Evolutionary conservation across 2,113 vertebrate species (phyloP).

Genomic region (Chaetodon trifascialis): DNA sequence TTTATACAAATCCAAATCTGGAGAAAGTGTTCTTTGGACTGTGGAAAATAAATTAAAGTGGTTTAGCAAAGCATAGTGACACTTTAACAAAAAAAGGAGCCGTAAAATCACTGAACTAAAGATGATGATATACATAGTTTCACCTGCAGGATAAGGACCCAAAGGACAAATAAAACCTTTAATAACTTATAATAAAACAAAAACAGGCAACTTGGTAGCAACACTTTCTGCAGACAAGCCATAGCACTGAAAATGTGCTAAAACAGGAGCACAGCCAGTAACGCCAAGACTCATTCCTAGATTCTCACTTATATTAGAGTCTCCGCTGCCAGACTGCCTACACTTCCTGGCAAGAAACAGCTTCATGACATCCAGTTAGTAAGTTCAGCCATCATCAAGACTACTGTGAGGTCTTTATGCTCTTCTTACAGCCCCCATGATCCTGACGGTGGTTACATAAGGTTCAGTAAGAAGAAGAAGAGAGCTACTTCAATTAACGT

Average conservation of each 20-base stretch:
- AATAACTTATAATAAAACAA: background rate
- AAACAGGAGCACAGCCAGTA: background rate
- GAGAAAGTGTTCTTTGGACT: background rate
- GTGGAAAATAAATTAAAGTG: background rate
- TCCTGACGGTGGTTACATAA: slow-evolving; percentile 9
- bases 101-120: slow-evolving; percentile 1
- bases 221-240: background rate
- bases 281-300: background rate
- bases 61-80: background rate
- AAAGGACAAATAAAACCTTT: background rate
- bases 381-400: background rate
- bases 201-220: background rate
- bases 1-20: background rate
- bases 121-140: background rate
- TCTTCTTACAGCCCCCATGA: slow-evolving; percentile 10
- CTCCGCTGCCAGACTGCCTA: background rate
- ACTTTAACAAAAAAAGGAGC: background rate
- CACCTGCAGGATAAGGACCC: background rate
- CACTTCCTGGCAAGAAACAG: background rate
- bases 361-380: background rate
- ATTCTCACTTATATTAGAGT: background rate
- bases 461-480: slow-evolving; percentile 36
- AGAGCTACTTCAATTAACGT: slow-evolving; percentile 60
- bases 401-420: background rate
- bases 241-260: background rate